A percentile compares a stretch with the other conserved stretches of the same genome.
Conservation (phyloP, 1,140 invertebrate genomes). For the Caligus rogercresseyi region DNA sequence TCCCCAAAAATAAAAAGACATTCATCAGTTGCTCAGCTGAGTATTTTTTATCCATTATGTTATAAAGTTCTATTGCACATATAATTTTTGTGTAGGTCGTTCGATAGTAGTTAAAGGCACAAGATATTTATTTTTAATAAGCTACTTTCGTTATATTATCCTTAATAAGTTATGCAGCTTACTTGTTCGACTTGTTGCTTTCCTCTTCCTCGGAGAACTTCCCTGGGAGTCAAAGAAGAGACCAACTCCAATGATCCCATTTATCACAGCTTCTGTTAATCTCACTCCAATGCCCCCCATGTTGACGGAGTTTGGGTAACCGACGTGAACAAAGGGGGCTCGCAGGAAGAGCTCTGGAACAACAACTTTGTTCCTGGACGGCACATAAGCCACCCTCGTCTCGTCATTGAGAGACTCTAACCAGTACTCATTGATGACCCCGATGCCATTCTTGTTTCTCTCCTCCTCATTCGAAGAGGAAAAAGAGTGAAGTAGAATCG, state of each 20-base stretch:
- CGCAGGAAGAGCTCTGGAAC: constrained; percentile 31
- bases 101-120: too few species aligned
- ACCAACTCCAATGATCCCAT: constrained; percentile 11
- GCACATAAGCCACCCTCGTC: neutral
- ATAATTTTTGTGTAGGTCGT: too few species aligned
- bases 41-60: too few species aligned
- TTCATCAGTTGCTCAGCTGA: too few species aligned
- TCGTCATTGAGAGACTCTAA: neutral
- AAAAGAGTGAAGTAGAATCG: neutral
- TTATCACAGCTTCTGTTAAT: constrained; percentile 14
- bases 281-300: constrained; percentile 12
- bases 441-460: too few species aligned
- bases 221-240: constrained; percentile 11
- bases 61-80: too few species aligned
- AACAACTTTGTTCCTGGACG: constrained; percentile 27
- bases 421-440: constrained; percentile 14
- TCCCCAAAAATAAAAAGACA: too few species aligned
- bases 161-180: neutral
- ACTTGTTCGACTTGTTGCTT: neutral
- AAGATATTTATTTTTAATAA: too few species aligned
- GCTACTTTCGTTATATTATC: too few species aligned
- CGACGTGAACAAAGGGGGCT: constrained; percentile 10
- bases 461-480: neutral
- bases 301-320: constrained; percentile 12
- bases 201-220: neutral